Conservation (phyloP, 2,113 vertebrate species). For the Malurus elegans region DNA sequence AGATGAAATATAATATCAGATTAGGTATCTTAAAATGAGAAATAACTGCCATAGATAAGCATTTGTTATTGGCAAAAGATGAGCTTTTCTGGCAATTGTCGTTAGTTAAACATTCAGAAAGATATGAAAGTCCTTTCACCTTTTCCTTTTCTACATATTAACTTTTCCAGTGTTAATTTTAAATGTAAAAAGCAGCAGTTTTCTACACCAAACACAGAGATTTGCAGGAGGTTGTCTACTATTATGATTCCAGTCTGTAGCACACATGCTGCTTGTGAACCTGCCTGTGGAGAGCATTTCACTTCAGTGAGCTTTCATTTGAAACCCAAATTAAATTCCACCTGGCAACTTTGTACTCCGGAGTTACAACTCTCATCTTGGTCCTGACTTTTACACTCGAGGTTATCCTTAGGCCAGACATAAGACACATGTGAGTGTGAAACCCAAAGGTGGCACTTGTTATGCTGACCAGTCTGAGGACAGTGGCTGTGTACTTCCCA, state of each 20-base stretch:
- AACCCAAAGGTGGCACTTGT: neutral
- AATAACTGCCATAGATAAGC: conserved; percentile 32
- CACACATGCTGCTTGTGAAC: neutral
- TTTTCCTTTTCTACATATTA: conserved; percentile 1
- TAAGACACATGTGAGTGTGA: neutral
- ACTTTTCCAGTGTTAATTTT: neutral
- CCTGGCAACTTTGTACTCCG: neutral
- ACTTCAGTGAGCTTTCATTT: conserved; percentile 29
- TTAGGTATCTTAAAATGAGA: conserved; percentile 60
- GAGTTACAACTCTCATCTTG: neutral
- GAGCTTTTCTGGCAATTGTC: conserved; percentile 19
- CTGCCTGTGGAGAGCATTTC: neutral
- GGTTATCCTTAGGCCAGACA: neutral
- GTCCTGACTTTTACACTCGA: neutral
- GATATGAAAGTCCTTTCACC: neutral
- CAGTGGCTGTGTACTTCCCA: neutral
- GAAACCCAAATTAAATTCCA: conserved; percentile 40
- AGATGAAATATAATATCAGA: conserved; percentile 62
- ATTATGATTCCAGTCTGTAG: neutral
- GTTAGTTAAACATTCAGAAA: conserved; percentile 1
- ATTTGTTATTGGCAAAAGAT: conserved; percentile 4
- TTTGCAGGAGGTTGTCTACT: conserved; percentile 4
- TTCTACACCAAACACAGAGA: neutral
- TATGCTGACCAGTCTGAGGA: neutral
- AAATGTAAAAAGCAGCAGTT: neutral